Evolutionary conservation across 2,797 vertebrate genomes (phyloP).

Genomic region (Sebastes nivosus): DNA sequence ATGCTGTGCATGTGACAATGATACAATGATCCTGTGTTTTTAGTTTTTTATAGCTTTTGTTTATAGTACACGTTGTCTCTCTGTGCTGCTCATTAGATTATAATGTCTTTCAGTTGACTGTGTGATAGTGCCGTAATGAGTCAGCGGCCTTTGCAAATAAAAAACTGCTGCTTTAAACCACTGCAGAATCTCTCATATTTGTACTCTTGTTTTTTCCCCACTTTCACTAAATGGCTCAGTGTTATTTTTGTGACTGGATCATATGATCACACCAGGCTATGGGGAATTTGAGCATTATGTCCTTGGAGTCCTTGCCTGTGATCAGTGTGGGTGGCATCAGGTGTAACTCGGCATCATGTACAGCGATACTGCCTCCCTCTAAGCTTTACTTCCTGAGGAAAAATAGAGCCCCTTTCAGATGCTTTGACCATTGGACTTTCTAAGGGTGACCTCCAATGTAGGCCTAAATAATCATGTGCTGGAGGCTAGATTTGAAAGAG

Average conservation of each 20-base stretch:
- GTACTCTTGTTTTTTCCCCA: neutral
- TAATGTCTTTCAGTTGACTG: neutral
- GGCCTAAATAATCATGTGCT: slow-evolving; percentile 39
- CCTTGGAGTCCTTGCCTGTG: slow-evolving; percentile 34
- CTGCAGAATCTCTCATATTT: slow-evolving; percentile 1
- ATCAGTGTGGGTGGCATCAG: slow-evolving; percentile 31
- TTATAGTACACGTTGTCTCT: slow-evolving; percentile 31
- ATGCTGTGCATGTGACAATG: neutral
- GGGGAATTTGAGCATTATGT: slow-evolving; percentile 43
- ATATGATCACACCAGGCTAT: slow-evolving; percentile 37
- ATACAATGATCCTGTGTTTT: slow-evolving; percentile 30
- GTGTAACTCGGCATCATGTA: slow-evolving; percentile 29
- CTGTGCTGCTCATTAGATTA: slow-evolving; percentile 26
- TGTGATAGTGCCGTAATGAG: slow-evolving; percentile 10
- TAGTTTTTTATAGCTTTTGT: slow-evolving; percentile 32
- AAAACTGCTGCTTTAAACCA: slow-evolving; percentile 16
- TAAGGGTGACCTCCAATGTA: slow-evolving; percentile 23
- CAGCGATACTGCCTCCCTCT: neutral
- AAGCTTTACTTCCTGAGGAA: neutral
- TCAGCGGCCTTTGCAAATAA: slow-evolving; percentile 15
- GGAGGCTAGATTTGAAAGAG: slow-evolving; percentile 30
- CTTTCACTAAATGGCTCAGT: slow-evolving; percentile 14
- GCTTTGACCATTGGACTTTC: neutral
- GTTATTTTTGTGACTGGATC: slow-evolving; percentile 50
- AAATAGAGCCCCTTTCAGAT: slow-evolving; percentile 13